Base-by-base conservation (phyloP, 2,888 invertebrate genomes). In the Orthosia gracilis region DNA sequence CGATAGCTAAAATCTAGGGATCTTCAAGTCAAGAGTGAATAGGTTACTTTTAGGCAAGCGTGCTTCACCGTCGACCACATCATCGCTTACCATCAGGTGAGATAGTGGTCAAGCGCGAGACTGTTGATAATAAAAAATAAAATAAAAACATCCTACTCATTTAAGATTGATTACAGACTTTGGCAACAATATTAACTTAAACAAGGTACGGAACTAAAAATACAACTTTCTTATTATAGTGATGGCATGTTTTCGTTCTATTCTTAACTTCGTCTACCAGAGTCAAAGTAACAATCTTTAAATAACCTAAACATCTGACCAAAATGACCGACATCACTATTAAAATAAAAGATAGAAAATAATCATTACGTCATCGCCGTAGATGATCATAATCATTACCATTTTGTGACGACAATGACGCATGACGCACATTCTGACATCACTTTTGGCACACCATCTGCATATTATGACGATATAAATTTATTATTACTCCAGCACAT, bases 341-440 rank as follows among this genome's bases (percentile, higher is more conserved):
- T 64, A 23, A 21, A 73, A 82, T 62, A 77, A 57, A 69, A 49
- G 18, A 17, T 31, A 52, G 57, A 73, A 80, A 80, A 71, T 75
- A 73, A 17, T 31, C 50, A 21, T 45, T 4, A 76, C 84, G 86
- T 78, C 86, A 82, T 59, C 57, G 73, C 47, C 55, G 45, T 26
- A 26, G 45, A 65, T 72, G 58, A 71, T 69, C 72, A 80, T 75
- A 55, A 71, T 69, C 72, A 80, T 75, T 73, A 80, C 64, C 61
- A 40, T 64, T 72, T 73, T 61, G 57, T 59, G 45, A 76, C 78
- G 85, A 78, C 79, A 80, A 62, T 52, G 66, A 12, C 64, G 45
- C 50, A 67, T 86, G 85, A 85, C 85, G 85, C 78, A 81, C 17
- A n/a, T 21, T 4, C 49, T 83, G 83, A 85, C 86, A 69, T 86